phyloP scores from a whole-genome alignment of 1,140 invertebrate genomes.

The Sinonovacula constricta region DNA sequence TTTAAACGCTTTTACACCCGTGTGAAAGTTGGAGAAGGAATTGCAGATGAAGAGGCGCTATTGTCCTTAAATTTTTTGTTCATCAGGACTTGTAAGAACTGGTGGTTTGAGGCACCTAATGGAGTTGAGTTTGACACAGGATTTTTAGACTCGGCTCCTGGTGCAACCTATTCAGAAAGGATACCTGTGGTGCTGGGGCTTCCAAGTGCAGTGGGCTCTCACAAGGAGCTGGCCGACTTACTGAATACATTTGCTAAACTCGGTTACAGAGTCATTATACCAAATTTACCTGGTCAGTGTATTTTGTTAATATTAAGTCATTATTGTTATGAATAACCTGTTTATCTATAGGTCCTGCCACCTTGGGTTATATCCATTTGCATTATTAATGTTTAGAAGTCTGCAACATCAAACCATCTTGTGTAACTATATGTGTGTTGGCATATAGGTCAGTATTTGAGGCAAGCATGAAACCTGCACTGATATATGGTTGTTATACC shows the following conservation, averaged over 20 bases:
- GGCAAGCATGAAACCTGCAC: too few relatives aligned
- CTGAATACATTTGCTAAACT: conserved; percentile 27
- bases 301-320: too few relatives aligned
- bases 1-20: too few relatives aligned
- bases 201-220: conserved; percentile 7
- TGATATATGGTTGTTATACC: too few relatives aligned
- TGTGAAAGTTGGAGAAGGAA: too few relatives aligned
- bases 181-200: conserved; percentile 22
- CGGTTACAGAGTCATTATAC: conserved; percentile 38
- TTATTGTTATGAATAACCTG: too few relatives aligned
- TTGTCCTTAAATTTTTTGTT: conserved; percentile 25
- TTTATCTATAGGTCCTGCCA: too few relatives aligned
- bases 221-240: conserved; percentile 3
- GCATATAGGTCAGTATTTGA: too few relatives aligned
- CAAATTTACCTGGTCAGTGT: conserved; percentile 37
- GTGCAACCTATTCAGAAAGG: not conserved
- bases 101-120: conserved; percentile 24
- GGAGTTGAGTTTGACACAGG: conserved; percentile 37
- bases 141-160: conserved; percentile 20
- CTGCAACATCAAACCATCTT: too few relatives aligned
- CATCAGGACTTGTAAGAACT: conserved; percentile 14
- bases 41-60: not conserved
- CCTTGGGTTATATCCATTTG: too few relatives aligned
- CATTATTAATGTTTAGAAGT: too few relatives aligned
- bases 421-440: too few relatives aligned